Evolutionary conservation across 2,113 vertebrate species (phyloP), one percentile per base, ranked within the genome.

Genomic region (Engystomops pustulosus): DNA sequence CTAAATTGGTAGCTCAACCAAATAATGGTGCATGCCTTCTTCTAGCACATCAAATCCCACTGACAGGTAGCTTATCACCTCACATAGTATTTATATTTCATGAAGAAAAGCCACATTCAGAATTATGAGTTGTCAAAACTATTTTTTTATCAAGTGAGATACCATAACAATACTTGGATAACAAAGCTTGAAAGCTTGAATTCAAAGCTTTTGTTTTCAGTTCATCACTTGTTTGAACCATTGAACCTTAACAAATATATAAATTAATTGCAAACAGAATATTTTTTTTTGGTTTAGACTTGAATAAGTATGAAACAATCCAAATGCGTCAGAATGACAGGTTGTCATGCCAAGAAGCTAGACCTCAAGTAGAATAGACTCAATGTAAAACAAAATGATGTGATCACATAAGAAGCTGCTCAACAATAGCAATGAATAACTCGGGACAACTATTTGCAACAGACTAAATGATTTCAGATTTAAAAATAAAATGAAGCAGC

Each of bases 1-100:
- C 8, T n/a, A 69, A 69, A 69, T 36, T 69, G 17, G 32, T n/a
- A n/a, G 30, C 32, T 38, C 15, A 36, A 20, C 18, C 8, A 69
- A 38, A 69, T 69, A 67, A 18, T 67, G 8, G 17, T 36, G 32
- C 17, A 18, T 67, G 38, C 34, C 2, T 38, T n/a, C 14, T n/a
- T 47, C 8, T 15, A 25, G 75, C 32, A 77, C 20, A 77, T 77
- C 49, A 58, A 55, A 51, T 6, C 77, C 15, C 49, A 44, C 9
- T 80, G 77, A 80, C 53, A 79, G 77, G 25, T 60, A 65, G 60
- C 62, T 45, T 80, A 80, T 80, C 44, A 67, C 77, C 62, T 65
- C 45, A 9, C 41, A 38, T 44, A 67, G 32, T 18, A 36, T 38
- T 44, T 36, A 53, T 53, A 81, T 49, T 81, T 71, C 32, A 71